Conservation (phyloP, 1,140 invertebrate species). For the Gonatopus flavifemur region DNA sequence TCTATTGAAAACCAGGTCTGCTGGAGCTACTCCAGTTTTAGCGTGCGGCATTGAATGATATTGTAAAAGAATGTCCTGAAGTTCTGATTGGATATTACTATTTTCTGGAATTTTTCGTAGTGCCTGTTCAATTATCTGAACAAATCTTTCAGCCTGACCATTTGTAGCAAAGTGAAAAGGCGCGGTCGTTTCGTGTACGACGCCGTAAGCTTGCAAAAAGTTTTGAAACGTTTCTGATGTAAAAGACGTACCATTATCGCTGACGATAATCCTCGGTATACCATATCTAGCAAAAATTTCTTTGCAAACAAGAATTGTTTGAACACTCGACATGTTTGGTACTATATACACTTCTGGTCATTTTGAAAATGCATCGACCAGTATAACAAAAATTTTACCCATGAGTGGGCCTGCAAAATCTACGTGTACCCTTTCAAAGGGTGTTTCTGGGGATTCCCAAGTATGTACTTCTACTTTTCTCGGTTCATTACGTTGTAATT, state of each 20-base stretch:
- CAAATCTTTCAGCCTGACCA: neutral
- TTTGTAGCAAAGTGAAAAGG: neutral
- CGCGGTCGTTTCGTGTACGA: conserved; percentile 5
- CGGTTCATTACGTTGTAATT: conserved; percentile 17
- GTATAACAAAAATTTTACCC: conserved; percentile 20
- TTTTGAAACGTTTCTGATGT: too few relatives aligned
- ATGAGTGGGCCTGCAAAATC: conserved; percentile 25
- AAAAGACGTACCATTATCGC: neutral
- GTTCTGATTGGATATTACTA: neutral
- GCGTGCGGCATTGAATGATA: neutral
- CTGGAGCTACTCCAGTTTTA: neutral
- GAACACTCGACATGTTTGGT: conserved; percentile 4
- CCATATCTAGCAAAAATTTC: conserved; percentile 8
- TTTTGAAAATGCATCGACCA: conserved; percentile 32
- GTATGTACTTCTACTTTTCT: conserved; percentile 17
- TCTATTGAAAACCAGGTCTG: neutral
- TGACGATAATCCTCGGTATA: neutral
- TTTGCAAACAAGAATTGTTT: conserved; percentile 2
- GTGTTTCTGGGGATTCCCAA: conserved; percentile 21
- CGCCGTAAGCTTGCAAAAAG: too few relatives aligned
- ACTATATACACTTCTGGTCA: conserved; percentile 20
- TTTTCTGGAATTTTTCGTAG: conserved; percentile 1
- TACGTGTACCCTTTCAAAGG: conserved; percentile 26
- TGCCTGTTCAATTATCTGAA: neutral
- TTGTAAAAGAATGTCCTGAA: conserved; percentile 5